Conservation (phyloP, 2,797 vertebrate genomes). For the Zonotrichia albicollis region DNA sequence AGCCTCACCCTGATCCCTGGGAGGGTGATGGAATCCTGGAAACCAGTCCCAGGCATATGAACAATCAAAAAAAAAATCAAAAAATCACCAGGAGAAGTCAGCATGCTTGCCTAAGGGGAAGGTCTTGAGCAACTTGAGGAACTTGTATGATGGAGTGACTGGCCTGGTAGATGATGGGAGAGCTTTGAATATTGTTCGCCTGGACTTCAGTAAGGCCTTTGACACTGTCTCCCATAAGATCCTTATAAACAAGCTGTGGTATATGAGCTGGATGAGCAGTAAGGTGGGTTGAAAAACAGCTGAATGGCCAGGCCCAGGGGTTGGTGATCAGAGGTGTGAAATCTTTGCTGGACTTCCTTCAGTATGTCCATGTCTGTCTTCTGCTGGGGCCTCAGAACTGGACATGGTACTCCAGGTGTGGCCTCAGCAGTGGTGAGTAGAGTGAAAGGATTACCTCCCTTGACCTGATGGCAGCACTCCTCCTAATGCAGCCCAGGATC, state of each 20-base stretch:
- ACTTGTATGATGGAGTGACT: neutral
- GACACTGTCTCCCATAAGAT: neutral
- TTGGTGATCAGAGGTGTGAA: neutral
- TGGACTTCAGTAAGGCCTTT: neutral
- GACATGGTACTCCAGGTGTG: neutral
- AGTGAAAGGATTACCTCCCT: neutral
- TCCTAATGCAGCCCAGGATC: neutral
- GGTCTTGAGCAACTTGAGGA: neutral
- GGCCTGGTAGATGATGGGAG: neutral
- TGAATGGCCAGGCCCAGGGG: neutral
- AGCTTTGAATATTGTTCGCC: neutral
- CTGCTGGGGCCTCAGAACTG: neutral
- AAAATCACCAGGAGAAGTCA: neutral
- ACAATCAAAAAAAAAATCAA: neutral
- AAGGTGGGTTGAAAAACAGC: neutral
- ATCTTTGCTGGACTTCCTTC: neutral
- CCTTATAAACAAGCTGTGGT: neutral
- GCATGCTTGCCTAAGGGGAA: neutral
- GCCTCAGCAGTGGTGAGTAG: neutral
- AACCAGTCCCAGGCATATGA: neutral
- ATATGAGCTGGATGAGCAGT: neutral
- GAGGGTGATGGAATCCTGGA: neutral
- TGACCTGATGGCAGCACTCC: neutral
- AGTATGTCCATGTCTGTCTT: neutral
- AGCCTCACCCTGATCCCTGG: neutral